phyloP scores from a whole-genome alignment of 2,888 invertebrate species.

The Metalampra italica region DNA sequence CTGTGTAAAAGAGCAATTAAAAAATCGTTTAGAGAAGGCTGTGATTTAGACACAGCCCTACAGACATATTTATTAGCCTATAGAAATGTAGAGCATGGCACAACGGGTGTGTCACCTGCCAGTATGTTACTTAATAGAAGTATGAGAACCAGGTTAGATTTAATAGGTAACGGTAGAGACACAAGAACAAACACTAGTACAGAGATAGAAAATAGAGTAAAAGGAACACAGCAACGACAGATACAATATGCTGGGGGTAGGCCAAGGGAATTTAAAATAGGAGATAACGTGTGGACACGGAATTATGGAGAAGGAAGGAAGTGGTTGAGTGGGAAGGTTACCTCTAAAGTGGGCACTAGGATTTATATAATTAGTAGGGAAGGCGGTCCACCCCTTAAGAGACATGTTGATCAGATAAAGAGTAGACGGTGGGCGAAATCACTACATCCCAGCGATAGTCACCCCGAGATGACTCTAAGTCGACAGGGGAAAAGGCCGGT shows the following conservation, averaged over 20 bases:
- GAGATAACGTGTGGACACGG: background rate
- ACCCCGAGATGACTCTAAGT: too few species aligned
- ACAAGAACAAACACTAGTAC: too few species aligned
- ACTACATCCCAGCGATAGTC: too few species aligned
- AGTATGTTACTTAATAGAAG: background rate
- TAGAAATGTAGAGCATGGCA: background rate
- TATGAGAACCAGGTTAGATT: background rate
- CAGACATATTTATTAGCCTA: background rate
- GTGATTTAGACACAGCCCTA: background rate
- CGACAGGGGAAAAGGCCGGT: too few species aligned
- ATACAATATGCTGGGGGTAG: background rate
- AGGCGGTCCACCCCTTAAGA: too few species aligned
- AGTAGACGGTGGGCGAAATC: too few species aligned
- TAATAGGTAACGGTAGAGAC: too few species aligned
- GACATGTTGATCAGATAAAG: too few species aligned
- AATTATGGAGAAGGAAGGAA: background rate
- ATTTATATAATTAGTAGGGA: background rate
- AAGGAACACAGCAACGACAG: background rate
- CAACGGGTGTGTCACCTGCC: background rate
- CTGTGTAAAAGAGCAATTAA: conserved; percentile 11
- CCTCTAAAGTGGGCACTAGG: background rate
- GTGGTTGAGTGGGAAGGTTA: background rate
- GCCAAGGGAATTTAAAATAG: background rate
- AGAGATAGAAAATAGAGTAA: background rate
- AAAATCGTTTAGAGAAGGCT: background rate